Conservation (phyloP, 2,797 vertebrate genomes). For the Girardinus metallicus region DNA sequence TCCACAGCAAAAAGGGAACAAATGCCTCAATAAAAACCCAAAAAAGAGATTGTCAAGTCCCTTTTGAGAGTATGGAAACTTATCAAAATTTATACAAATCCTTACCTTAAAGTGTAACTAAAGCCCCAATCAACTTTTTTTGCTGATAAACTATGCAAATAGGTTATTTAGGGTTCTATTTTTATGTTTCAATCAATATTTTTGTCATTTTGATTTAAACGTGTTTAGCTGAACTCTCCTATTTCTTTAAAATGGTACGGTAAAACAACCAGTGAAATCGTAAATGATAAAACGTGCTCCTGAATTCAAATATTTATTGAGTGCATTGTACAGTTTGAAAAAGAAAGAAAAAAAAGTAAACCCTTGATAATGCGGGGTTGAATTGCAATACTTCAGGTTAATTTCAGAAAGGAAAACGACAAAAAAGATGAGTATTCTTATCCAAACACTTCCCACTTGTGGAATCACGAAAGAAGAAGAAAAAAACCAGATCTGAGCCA, state of each 20-base stretch:
- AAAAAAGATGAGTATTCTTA: slow-evolving; percentile 24
- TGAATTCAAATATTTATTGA: slow-evolving; percentile 46
- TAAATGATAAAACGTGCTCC: slow-evolving; percentile 26
- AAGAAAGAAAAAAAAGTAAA: slow-evolving; percentile 43
- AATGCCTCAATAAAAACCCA: background rate
- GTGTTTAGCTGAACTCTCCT: background rate
- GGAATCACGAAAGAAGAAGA: slow-evolving; percentile 60
- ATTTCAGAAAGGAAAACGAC: slow-evolving; percentile 20
- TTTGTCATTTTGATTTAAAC: background rate
- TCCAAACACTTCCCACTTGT: slow-evolving; percentile 59
- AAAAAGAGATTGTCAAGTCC: background rate
- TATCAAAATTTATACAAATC: no score
- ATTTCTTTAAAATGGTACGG: background rate
- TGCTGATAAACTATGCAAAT: no score
- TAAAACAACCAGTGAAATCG: slow-evolving; percentile 27
- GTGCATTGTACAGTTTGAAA: slow-evolving; percentile 42
- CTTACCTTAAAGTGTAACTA: background rate
- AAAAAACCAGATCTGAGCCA: slow-evolving; percentile 57
- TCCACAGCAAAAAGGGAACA: background rate
- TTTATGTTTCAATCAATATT: no score
- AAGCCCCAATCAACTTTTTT: no score
- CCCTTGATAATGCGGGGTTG: slow-evolving; percentile 45
- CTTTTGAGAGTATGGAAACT: background rate
- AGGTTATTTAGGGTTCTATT: no score
- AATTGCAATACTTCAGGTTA: slow-evolving; percentile 43